Percentiles rank a stretch among this genome's conserved stretches.
phyloP scores from a whole-genome alignment of 2,888 invertebrate genomes.

The Caenorhabditis parvicauda region DNA sequence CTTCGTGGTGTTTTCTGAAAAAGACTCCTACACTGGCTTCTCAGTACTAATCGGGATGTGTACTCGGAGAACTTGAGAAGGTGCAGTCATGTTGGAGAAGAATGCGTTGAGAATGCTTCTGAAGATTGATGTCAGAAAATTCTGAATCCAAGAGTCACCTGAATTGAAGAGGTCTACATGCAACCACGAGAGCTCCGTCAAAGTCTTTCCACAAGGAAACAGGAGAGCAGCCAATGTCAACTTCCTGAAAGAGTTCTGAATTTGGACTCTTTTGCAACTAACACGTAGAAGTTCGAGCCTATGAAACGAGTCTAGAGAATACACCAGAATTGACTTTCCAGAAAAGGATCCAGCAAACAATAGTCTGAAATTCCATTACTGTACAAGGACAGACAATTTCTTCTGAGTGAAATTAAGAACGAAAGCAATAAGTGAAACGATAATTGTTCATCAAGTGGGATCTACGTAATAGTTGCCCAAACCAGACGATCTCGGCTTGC shows the following conservation, averaged over 20 bases:
- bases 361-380: slow-evolving; percentile 10
- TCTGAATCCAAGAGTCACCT: slow-evolving; percentile 1
- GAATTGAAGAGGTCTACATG: slow-evolving; percentile 15
- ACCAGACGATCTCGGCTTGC: no score
- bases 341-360: slow-evolving; percentile 11
- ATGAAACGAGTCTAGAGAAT: background rate
- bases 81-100: background rate
- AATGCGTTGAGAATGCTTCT: slow-evolving; percentile 7
- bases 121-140: background rate
- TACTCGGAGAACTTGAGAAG: slow-evolving; percentile 18
- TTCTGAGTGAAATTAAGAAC: no score
- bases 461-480: no score
- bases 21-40: slow-evolving; percentile 9
- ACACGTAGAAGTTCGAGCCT: no score
- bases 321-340: slow-evolving; percentile 7
- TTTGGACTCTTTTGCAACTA: no score
- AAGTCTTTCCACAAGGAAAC: slow-evolving; percentile 26
- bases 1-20: background rate
- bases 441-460: no score
- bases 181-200: slow-evolving; percentile 17
- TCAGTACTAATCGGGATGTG: background rate
- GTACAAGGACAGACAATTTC: no score
- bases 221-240: slow-evolving; percentile 16
- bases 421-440: no score
- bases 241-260: slow-evolving; percentile 1